Percentiles rank a stretch among this genome's conserved stretches.
Conservation (phyloP, 2,797 vertebrate genomes). For the Chaetodon trifasciatus region DNA sequence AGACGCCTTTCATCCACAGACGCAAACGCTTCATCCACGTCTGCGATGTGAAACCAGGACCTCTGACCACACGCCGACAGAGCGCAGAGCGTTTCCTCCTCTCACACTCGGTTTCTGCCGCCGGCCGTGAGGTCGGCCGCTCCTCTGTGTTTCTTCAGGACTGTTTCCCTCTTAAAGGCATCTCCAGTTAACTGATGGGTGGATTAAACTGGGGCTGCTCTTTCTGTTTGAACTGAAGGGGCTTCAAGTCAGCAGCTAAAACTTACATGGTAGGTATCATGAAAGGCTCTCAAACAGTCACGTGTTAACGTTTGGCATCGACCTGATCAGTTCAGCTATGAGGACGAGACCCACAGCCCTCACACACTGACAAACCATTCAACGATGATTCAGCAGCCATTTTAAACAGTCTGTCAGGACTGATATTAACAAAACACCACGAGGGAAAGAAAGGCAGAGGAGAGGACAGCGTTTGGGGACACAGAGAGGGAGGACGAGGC, state of each 20-base stretch:
- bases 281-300: no score
- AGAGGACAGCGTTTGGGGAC: not conserved
- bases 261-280: no score
- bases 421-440: not conserved
- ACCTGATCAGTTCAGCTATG: no score
- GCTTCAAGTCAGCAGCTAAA: not conserved
- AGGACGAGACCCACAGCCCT: not conserved
- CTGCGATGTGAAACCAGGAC: not conserved
- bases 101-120: not conserved
- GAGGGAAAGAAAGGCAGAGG: rapidly evolving
- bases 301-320: no score
- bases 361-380: not conserved
- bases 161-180: not conserved
- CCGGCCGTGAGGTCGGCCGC: not conserved
- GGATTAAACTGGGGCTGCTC: not conserved
- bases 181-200: not conserved
- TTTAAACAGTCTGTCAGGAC: not conserved
- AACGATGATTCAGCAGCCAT: not conserved
- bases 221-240: not conserved
- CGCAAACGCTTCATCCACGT: not conserved
- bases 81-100: not conserved
- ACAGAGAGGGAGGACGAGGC: not conserved
- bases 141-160: not conserved
- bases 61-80: not conserved
- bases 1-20: not conserved